Base-by-base conservation (phyloP, 2,888 invertebrate genomes). In the Apotomis capreana region DNA sequence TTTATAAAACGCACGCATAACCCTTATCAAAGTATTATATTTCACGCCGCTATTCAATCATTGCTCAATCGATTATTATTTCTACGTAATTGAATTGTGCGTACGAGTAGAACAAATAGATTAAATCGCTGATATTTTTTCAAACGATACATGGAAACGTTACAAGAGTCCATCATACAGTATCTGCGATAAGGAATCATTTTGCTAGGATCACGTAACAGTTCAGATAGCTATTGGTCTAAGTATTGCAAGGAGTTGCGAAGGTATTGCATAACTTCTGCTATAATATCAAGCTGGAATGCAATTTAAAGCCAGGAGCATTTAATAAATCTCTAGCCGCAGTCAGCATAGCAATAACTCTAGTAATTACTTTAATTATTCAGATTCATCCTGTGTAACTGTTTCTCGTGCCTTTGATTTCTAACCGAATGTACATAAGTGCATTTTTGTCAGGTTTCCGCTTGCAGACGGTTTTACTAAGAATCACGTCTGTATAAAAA, bases 81-180 rank as follows among this genome's bases (percentile, higher is more conserved):
- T 78, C 77, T 76, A 77, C 75, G 80, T 86, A 87, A 90, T 89
- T 87, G 84, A 88, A 89, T 90, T 87, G 84, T 81, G 84, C 81
- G 84, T 84, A 55, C 55, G 55, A 55, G 8, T 57, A 82, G 84
- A 90, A 88, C 87, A 81, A 90, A 90, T 89, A 83, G 87, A 89
- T 88, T 87, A 78, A 79, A 40, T 69, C 77, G 74, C 76, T 81
- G 81, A 85, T 86, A 84, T 80, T 78, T 74, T n/a, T 59, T 57
- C 55, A 69, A 78, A 69, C 74, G 74, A 74, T 70, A 78, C 79
- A 84, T 83, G 77, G 81, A 74, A 77, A 65, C 77, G 77, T 79
- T 77, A 73, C 78, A 76, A 76, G 77, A 80, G 83, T 85, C 82
- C 84, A 85, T 82, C 77, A 79, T 74, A 80, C 76, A 77, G 68